Percentiles rank a stretch among this genome's conserved stretches.
Evolutionary conservation across 2,888 invertebrate species (phyloP).

Genomic region (Cremastinae sp.): DNA sequence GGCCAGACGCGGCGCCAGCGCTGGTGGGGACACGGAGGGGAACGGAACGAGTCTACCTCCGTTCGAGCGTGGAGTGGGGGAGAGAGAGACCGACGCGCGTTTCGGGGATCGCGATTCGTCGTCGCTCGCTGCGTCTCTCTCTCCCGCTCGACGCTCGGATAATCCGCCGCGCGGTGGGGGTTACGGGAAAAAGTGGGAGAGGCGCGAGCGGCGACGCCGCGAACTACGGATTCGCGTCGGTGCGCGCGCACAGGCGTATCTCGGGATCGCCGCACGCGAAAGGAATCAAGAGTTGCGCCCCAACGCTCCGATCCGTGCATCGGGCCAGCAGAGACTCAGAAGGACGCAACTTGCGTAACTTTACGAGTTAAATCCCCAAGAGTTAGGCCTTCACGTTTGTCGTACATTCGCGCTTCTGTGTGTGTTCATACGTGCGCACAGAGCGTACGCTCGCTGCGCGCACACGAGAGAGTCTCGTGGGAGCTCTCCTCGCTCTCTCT

Average conservation of each 20-base stretch:
- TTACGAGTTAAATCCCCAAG: slow-evolving; percentile 5
- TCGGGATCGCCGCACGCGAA: not conserved
- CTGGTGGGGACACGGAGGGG: slow-evolving; percentile 73
- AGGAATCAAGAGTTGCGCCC: not conserved
- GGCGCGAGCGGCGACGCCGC: slow-evolving; percentile 29
- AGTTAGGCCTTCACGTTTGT: slow-evolving; percentile 21
- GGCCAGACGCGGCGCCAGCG: slow-evolving; percentile 70
- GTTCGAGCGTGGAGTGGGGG: slow-evolving; percentile 11
- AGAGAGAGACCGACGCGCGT: slow-evolving; percentile 35
- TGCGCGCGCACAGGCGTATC: slow-evolving; percentile 7
- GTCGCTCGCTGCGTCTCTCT: not conserved
- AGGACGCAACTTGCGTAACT: slow-evolving; percentile 2
- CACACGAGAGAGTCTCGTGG: slow-evolving; percentile 30
- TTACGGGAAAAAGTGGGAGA: slow-evolving; percentile 41
- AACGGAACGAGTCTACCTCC: slow-evolving; percentile 77
- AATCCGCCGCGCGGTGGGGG: slow-evolving; percentile 3
- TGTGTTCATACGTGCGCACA: slow-evolving; percentile 1
- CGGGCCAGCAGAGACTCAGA: not conserved
- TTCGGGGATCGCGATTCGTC: too few relatives aligned
- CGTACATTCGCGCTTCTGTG: not conserved
- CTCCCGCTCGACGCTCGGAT: not conserved
- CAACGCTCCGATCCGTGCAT: not conserved
- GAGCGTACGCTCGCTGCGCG: not conserved
- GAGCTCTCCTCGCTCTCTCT: too few relatives aligned
- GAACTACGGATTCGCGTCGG: slow-evolving; percentile 21